These are phyloP conservation scores for Diachasma alloeum DNA, from an alignment of 1,140 invertebrate genomes.

Conservation along the genomic window DNA sequence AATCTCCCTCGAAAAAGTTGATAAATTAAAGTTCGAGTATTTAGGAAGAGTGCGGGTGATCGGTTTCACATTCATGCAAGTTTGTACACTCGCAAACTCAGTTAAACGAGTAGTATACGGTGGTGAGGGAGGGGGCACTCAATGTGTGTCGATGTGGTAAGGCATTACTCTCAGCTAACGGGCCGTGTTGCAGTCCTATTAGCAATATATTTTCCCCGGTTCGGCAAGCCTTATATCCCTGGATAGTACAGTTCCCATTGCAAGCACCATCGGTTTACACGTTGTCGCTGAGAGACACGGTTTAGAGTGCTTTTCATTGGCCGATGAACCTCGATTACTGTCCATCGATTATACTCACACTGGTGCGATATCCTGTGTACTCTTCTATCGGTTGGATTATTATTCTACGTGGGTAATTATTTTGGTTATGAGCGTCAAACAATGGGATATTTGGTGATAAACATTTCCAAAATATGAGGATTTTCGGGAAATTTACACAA, in stretches of 20 bases:
- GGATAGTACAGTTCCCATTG: slow-evolving; percentile 24
- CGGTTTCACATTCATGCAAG: slow-evolving; percentile 7
- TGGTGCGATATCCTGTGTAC: background rate
- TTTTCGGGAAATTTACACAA: too few relatives aligned
- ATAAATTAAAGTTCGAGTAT: background rate
- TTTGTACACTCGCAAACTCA: background rate
- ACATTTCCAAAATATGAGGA: too few relatives aligned
- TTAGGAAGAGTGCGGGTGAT: slow-evolving; percentile 11
- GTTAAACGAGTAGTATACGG: background rate
- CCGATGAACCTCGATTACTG: slow-evolving; percentile 17
- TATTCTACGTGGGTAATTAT: slow-evolving; percentile 8
- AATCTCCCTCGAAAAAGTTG: background rate
- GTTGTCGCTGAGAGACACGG: slow-evolving; percentile 42
- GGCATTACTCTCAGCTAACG: slow-evolving; percentile 55
- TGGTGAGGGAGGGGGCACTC: slow-evolving; percentile 39
- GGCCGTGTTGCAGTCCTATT: slow-evolving; percentile 53
- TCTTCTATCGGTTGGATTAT: too few relatives aligned
- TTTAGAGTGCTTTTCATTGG: slow-evolving; percentile 12
- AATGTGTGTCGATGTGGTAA: slow-evolving; percentile 48
- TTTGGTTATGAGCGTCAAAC: background rate
- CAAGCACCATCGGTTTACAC: slow-evolving; percentile 44
- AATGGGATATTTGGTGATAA: too few relatives aligned
- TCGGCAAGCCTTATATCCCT: slow-evolving; percentile 39
- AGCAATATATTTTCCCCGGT: slow-evolving; percentile 56
- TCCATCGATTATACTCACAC: slow-evolving; percentile 18